A percentile compares a stretch with the other conserved stretches of the same genome.
These are phyloP conservation scores for Amazona guildingii DNA, from an alignment of 2,113 vertebrate species.

Conservation along the genomic window DNA sequence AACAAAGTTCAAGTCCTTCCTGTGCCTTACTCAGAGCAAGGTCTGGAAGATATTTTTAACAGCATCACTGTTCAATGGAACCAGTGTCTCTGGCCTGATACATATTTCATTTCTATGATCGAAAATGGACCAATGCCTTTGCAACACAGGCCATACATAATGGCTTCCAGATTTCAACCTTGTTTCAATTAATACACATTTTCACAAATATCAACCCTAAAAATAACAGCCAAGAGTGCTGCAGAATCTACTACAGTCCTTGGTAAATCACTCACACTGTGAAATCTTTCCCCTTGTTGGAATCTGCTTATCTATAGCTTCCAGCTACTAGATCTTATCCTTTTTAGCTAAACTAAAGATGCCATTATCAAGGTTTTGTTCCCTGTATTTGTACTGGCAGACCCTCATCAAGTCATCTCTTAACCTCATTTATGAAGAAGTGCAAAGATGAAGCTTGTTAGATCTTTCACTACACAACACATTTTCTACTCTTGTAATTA, in stretches of 20 bases:
- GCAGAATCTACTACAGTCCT: neutral
- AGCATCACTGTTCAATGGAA: neutral
- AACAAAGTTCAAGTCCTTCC: neutral
- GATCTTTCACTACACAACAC: neutral
- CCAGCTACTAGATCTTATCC: neutral
- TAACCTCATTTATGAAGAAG: constrained; percentile 13
- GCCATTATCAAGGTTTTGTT: constrained; percentile 1
- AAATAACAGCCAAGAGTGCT: neutral
- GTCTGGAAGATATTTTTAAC: neutral
- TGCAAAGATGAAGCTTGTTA: constrained; percentile 29
- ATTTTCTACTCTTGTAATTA: constrained; percentile 32
- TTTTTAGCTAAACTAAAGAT: neutral
- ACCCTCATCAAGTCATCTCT: neutral
- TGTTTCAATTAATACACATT: neutral
- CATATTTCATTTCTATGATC: neutral
- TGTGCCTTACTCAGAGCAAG: neutral
- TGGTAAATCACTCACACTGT: neutral
- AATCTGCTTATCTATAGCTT: neutral
- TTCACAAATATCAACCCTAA: neutral
- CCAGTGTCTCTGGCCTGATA: neutral
- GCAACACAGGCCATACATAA: neutral
- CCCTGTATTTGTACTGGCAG: neutral
- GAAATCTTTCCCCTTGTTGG: neutral
- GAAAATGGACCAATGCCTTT: neutral
- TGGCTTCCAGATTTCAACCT: neutral